A percentile compares a stretch with the other conserved stretches of the same genome.
Evolutionary conservation across 2,888 invertebrate genomes (phyloP).

Genomic region (Argyresthia goedartella): DNA sequence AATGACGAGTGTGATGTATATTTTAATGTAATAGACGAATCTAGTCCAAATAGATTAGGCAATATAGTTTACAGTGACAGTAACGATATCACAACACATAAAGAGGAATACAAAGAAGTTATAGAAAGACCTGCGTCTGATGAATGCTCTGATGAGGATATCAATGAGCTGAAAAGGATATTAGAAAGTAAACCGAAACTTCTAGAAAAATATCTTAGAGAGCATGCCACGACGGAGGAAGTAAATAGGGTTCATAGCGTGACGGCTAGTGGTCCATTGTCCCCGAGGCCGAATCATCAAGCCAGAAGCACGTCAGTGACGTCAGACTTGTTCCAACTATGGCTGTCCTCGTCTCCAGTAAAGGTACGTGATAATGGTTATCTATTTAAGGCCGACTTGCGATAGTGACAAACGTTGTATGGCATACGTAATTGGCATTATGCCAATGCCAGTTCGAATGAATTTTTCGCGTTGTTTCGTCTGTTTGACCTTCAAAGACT

Average conservation of each 20-base stretch:
- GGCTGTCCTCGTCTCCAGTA: slow-evolving; percentile 84
- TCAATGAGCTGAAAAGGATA: slow-evolving; percentile 44
- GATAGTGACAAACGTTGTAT: neutral
- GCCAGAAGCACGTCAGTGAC: slow-evolving; percentile 81
- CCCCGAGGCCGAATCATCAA: slow-evolving; percentile 57
- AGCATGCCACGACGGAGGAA: slow-evolving; percentile 79
- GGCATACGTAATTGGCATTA: neutral
- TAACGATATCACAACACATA: slow-evolving; percentile 30
- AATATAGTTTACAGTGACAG: slow-evolving; percentile 54
- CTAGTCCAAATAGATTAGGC: slow-evolving; percentile 49
- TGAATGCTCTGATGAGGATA: slow-evolving; percentile 52
- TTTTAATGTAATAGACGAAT: slow-evolving; percentile 30
- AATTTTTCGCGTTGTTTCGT: neutral
- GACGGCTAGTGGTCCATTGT: slow-evolving; percentile 64
- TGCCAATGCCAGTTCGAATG: neutral
- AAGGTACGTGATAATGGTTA: slow-evolving; percentile 60
- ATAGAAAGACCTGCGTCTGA: slow-evolving; percentile 53
- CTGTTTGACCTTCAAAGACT: no score
- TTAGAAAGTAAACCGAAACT: slow-evolving; percentile 72
- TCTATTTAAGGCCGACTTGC: slow-evolving; percentile 10
- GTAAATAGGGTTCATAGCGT: slow-evolving; percentile 71
- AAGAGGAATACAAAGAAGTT: slow-evolving; percentile 48
- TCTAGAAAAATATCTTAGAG: slow-evolving; percentile 82
- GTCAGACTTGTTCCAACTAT: slow-evolving; percentile 87
- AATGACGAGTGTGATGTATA: slow-evolving; percentile 38